Evolutionary conservation across 2,888 invertebrate species (phyloP), one percentile per base, ranked within the genome.

Genomic region (Crematogaster levior): DNA sequence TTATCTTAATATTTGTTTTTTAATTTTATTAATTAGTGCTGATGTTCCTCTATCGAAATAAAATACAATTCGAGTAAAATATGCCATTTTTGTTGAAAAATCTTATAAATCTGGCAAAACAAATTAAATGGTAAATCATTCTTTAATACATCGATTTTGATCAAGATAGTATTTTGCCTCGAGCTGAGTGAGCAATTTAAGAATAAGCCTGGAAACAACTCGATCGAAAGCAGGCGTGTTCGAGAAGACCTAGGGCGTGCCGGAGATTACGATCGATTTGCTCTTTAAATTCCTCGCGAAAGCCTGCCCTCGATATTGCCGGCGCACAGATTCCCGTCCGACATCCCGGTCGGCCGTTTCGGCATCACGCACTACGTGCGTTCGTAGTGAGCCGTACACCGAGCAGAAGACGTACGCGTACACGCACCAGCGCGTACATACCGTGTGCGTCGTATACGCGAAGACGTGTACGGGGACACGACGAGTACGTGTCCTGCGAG

Each of bases 401-500:
- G n/a, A 43, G 61, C 48, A 30, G 70, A 18, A 46, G 46, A 56
- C 43, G 43, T n/a, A 70, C 70, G 72, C 56, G 75, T 66, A 77
- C 34, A 40, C 66, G 51, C 75, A 27, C 27, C 68, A 46, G 34
- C 51, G 27, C 34, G 63, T 66, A 66, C 75, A 51, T 77, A 77
- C 68, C 77, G 63, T n/a, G 66, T 10, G 60, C 65, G 24, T 40
- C 77, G 77, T 63, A 77, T 30, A 68, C 77, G 43, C 72, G 77
- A 79, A 77, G 84, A 93, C 93, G 92, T 93, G 93, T 93, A 93
- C 89, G 92, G 90, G 93, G 93, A 93, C 93, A 93, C 90, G 90
- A 83, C 79, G 85, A 84, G 91, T 93, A 93, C 93, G 93, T 93
- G 92, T 91, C 83, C 87, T 87, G 89, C 82, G 88, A 91, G 89